phyloP scores from a whole-genome alignment of 2,797 vertebrate genomes.

The Heterohyrax brucei region DNA sequence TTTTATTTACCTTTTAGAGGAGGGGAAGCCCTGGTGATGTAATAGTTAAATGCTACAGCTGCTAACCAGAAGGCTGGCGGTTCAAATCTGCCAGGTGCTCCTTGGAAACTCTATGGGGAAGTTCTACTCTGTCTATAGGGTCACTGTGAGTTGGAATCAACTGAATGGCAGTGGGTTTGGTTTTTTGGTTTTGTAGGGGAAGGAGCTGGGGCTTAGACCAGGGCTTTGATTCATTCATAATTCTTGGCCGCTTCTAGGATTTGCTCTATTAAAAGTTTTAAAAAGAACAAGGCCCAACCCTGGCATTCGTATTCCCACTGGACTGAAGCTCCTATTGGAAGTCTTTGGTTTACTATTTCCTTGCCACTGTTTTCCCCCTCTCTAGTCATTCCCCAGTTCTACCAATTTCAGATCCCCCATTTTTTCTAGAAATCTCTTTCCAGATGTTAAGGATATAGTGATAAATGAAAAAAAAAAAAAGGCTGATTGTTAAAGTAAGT shows the following conservation, averaged over 20 bases:
- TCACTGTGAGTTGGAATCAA: too few species aligned
- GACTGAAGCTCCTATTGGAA: background rate
- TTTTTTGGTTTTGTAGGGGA: background rate
- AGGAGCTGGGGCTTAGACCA: background rate
- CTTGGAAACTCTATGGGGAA: too few species aligned
- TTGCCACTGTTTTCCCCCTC: background rate
- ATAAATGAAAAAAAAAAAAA: background rate
- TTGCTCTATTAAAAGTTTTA: background rate
- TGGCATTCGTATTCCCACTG: background rate
- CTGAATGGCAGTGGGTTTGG: too few species aligned
- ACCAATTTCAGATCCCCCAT: background rate
- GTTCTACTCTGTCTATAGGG: too few species aligned
- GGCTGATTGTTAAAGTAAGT: constrained; percentile 8
- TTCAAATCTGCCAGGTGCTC: too few species aligned
- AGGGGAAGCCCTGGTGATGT: too few species aligned
- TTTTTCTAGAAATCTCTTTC: constrained; percentile 36
- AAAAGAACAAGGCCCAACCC: background rate
- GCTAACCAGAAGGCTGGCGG: too few species aligned
- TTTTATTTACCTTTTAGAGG: background rate
- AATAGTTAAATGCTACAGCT: too few species aligned
- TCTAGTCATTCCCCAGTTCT: background rate
- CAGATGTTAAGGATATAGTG: constrained; percentile 26
- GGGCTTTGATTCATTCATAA: background rate
- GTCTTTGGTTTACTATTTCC: constrained; percentile 22
- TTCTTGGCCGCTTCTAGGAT: constrained; percentile 2